Conservation (phyloP, 1,140 invertebrate species). For the Drosophila hydei region DNA sequence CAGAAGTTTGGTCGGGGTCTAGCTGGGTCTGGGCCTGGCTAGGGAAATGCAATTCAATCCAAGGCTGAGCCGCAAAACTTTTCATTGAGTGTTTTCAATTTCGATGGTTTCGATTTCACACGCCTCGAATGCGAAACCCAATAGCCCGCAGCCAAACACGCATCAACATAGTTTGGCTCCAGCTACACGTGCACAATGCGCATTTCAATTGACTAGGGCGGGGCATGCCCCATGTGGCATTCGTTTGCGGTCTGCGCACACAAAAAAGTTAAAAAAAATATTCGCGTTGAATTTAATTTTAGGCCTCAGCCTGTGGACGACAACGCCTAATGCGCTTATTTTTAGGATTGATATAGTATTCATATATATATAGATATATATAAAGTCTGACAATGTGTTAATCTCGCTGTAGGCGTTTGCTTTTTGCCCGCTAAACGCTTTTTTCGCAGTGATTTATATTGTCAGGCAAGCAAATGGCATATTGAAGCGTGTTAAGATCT, state of each 20-base stretch:
- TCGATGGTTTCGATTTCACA: conserved; percentile 78
- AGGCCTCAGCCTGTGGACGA: conserved; percentile 45
- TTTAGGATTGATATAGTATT: conserved; percentile 17
- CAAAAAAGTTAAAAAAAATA: conserved; percentile 6
- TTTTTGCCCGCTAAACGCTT: conserved; percentile 50
- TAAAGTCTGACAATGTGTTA: conserved; percentile 52
- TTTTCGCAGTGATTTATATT: conserved; percentile 25
- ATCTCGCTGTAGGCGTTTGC: conserved; percentile 59
- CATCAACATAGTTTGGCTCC: conserved; percentile 36
- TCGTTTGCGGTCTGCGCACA: conserved; percentile 28
- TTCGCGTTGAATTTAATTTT: conserved; percentile 44
- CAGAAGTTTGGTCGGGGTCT: conserved; percentile 42
- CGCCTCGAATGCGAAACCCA: conserved; percentile 42
- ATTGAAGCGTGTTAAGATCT: conserved; percentile 31
- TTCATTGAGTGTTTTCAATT: conserved; percentile 76
- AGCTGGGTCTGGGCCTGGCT: not conserved
- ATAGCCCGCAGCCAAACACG: conserved; percentile 45
- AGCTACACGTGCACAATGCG: conserved; percentile 53
- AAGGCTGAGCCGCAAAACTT: conserved; percentile 68
- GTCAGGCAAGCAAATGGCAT: conserved; percentile 9
- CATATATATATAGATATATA: conserved; percentile 24
- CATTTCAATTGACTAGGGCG: conserved; percentile 64
- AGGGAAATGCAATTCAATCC: conserved; percentile 71
- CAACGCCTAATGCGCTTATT: conserved; percentile 30
- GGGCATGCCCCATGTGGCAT: conserved; percentile 32